Base-by-base conservation (phyloP, 2,113 vertebrate genomes). In the Ondatra zibethicus region DNA sequence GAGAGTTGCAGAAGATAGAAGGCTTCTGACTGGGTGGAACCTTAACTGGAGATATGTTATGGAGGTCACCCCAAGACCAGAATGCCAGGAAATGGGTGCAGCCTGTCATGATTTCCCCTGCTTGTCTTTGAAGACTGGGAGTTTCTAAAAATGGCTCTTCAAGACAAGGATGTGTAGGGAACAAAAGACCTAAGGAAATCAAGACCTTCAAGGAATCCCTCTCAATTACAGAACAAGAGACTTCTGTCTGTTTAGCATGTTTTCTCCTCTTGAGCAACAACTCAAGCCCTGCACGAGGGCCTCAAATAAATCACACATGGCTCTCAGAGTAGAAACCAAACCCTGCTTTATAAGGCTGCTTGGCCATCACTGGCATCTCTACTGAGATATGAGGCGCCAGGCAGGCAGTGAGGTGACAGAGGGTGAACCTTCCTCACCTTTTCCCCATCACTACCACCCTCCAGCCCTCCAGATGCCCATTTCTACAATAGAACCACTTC, bases 341-440 rank as follows among this genome's bases (percentile, higher is more conserved):
- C 88, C 96, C 97, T 97, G 92, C 89, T 98, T 98, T 97, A 97
- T 98, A 97, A 97, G 96, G 98, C 96, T 96, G 84, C 76, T 50
- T 70, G 90, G 95, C 93, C 75, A 45, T 50, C 75, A 82, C 14
- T 50, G 77, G 91, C 91, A 96, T 95, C 94, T 98, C 97, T 89
- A 86, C 55, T 89, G 75, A 96, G 81, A 95, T 27, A 75, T 3
- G 55, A 96, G 84, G 94, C 82, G 68, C 91, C 88, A 96, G 94
- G 66, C 95, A 93, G 88, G 85, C 52, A 65, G 77, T 65, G 29
- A 88, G 14, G 55, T 61, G 90, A 89, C 52, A 85, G 70, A 97
- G n/a, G 29, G 78, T 45, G 61, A 94, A 66, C 29, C 58, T 95
- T 80, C 95, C 70, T 95, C 92, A 93, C 78, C 94, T 88, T 95